These are phyloP conservation scores for Mareca penelope DNA, from an alignment of 2,797 vertebrate species.

Conservation along the genomic window DNA sequence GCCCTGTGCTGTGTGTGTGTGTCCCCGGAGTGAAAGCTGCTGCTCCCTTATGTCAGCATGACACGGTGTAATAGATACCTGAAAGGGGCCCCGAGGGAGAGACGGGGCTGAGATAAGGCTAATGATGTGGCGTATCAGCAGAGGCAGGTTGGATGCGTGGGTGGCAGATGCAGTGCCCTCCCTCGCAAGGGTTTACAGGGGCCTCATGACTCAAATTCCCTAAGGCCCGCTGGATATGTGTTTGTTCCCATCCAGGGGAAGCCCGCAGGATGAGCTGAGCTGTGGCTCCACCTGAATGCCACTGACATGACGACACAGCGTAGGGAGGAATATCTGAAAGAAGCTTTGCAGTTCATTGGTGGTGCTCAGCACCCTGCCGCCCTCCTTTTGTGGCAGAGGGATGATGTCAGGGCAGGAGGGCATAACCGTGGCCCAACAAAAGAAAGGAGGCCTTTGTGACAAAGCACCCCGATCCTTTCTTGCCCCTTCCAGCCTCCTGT, in stretches of 20 bases:
- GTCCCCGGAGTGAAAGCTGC: not conserved
- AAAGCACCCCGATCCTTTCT: not conserved
- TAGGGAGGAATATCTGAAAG: not conserved
- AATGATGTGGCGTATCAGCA: not conserved
- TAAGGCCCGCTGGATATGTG: not conserved
- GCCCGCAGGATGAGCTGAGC: not conserved
- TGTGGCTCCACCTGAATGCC: slow-evolving; percentile 8
- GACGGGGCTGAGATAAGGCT: not conserved
- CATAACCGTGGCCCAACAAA: not conserved
- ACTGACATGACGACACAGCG: not conserved
- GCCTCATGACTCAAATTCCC: not conserved
- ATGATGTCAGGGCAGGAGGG: slow-evolving; percentile 16
- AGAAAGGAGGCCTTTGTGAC: not conserved
- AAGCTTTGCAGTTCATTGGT: not conserved
- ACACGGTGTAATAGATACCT: not conserved
- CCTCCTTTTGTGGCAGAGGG: not conserved
- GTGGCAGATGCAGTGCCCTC: not conserved
- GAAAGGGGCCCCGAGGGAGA: not conserved
- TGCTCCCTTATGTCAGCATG: not conserved
- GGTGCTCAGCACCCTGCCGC: not conserved
- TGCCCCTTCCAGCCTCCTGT: not conserved
- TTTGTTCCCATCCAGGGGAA: not conserved
- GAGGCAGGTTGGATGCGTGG: not conserved
- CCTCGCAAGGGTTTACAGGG: not conserved
- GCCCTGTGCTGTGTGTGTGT: not conserved